Base-by-base conservation (phyloP, 2,888 invertebrate species). In the Heliconius ismenius region DNA sequence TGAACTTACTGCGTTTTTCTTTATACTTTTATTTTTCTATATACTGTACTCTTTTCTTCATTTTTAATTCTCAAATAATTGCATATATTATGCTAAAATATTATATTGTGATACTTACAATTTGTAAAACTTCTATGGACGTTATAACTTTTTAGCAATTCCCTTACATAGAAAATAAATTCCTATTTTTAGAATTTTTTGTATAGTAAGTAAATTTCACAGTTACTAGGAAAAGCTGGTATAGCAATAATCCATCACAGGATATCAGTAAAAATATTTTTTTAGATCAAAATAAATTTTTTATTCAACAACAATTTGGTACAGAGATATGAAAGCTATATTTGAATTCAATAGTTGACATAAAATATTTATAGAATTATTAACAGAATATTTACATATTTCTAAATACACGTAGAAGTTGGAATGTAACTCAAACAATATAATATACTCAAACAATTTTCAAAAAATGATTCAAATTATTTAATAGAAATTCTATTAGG, bases 291-390 rank as follows among this genome's bases (percentile, higher is more conserved):
- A 64, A 64, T 32, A 64, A 10, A 2, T 15, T 18, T 63, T 64
- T 28, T 18, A 64, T 64, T 10, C 18, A 64, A 10, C 32, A 28
- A 28, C 18, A 4, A 21, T 32, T 64, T 10, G 32, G 15, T 28
- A 36, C n/a, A 18, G 3, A 64, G 10, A 21, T 18, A 32, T 64
- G 64, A 21, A 64, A 64, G 21, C 21, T 21, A 36, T 64, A 28
- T 64, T 64, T 64, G 15, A 32, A 28, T 64, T 32, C 64, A 10
- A 32, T 64, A 21, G 64, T 32, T 3, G 32, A 64, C 32, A 32
- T 64, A n/a, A 64, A 64, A 64, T 64, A 64, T 64, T 64, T 32
- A 26, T 62, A 62, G 13, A 62, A 24, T 62, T 26, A 15, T 62
- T 26, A 62, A 24, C 26, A 24, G 24, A 62, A 26, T 24, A 13